A percentile compares a stretch with the other conserved stretches of the same genome.
phyloP scores from a whole-genome alignment of 35 echinoderm and acorn worm species.

The Hemicentrotus pulcherrimus region DNA sequence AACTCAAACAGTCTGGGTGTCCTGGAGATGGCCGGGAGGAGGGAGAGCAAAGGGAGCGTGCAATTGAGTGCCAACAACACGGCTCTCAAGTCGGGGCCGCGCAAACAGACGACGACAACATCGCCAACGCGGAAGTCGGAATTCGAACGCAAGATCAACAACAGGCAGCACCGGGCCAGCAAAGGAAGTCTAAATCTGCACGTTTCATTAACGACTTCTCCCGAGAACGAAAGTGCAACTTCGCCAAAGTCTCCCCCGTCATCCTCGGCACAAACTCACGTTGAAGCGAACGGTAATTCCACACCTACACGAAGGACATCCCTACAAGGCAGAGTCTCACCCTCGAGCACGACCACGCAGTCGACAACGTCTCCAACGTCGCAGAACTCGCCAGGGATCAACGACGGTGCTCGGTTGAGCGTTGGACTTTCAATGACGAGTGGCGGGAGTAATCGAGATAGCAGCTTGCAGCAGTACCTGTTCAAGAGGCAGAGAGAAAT shows the following conservation, averaged over 20 bases:
- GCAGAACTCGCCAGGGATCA: not conserved
- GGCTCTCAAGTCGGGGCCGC: not conserved
- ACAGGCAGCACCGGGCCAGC: constrained; percentile 51
- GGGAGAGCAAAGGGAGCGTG: constrained; percentile 60
- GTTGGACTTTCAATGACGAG: not conserved
- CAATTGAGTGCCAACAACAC: constrained; percentile 48
- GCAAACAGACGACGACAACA: not conserved
- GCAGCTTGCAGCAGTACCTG: constrained; percentile 93
- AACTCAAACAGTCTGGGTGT: constrained; percentile 50
- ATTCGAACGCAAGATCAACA: constrained; percentile 52
- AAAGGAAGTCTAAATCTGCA: not conserved
- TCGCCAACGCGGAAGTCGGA: constrained; percentile 53
- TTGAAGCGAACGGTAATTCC: not conserved
- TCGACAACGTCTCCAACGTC: not conserved
- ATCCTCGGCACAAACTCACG: not conserved
- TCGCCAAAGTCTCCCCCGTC: not conserved
- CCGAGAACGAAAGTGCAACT: not conserved
- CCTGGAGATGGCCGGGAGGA: constrained; percentile 30
- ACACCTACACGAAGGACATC: not conserved
- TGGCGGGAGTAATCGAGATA: constrained; percentile 71
- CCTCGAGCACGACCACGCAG: constrained; percentile 34
- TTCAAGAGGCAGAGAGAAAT: constrained; percentile 90
- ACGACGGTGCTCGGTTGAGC: not conserved
- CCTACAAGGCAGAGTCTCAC: not conserved
- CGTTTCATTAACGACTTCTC: not conserved